phyloP scores from a whole-genome alignment of 2,113 vertebrate genomes.

The Rhabdomys dilectus region DNA sequence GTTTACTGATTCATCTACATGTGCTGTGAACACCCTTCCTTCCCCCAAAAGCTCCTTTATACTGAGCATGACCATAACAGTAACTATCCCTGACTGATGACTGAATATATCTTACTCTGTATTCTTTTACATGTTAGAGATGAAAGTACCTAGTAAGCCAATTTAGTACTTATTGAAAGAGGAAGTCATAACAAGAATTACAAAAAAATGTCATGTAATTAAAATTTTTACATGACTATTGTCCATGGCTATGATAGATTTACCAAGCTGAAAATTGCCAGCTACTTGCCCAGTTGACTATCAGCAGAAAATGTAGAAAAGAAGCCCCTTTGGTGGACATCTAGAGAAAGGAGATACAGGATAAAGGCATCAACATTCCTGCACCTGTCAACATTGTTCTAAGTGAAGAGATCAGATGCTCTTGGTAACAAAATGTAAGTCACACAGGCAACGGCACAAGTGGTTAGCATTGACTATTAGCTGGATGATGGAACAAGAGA shows the following conservation, averaged over 20 bases:
- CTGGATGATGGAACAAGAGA: not conserved
- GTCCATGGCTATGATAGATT: not conserved
- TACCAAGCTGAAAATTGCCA: not conserved
- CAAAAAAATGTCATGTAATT: conserved; percentile 21
- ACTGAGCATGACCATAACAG: not conserved
- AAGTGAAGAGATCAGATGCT: not conserved
- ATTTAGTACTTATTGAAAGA: conserved; percentile 53
- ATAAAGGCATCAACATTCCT: not conserved
- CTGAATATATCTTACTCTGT: conserved; percentile 37
- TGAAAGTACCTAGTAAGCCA: conserved; percentile 46
- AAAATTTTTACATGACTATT: conserved; percentile 29
- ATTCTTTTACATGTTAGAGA: conserved; percentile 39
- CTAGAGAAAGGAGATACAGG: not conserved
- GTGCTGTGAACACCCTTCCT: not conserved
- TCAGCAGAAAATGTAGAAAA: not conserved
- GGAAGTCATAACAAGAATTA: conserved; percentile 48
- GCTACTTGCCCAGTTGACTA: not conserved
- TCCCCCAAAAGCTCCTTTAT: not conserved
- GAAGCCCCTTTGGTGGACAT: not conserved
- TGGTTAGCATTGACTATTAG: not conserved
- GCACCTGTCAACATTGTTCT: conserved; percentile 24
- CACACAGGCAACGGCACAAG: not conserved
- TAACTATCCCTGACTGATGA: conserved; percentile 23
- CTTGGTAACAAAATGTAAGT: conserved; percentile 47
- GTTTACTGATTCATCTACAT: not conserved